A percentile compares a stretch with the other conserved stretches of the same genome.
Evolutionary conservation across 2,888 invertebrate genomes (phyloP).

Genomic region (Lithosia quadra): DNA sequence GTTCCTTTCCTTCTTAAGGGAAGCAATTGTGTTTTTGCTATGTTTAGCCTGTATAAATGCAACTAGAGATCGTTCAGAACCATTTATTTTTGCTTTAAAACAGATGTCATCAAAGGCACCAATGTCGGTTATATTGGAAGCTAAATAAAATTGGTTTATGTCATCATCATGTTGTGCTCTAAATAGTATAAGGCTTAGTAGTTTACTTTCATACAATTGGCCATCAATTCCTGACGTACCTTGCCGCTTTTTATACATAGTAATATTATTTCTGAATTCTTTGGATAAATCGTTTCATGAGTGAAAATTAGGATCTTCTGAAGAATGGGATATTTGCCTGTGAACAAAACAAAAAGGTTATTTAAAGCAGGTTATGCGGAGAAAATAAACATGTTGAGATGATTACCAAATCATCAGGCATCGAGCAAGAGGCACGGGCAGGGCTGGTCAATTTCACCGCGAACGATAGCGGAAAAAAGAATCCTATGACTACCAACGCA

Average conservation of each 20-base stretch:
- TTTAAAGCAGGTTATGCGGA: too few species aligned
- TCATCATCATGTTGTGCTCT: constrained; percentile 25
- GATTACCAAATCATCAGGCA: too few species aligned
- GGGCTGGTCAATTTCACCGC: too few species aligned
- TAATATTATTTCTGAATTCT: too few species aligned
- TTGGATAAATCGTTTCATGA: too few species aligned
- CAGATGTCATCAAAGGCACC: constrained; percentile 46
- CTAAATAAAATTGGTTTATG: constrained; percentile 35
- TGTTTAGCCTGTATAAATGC: constrained; percentile 44
- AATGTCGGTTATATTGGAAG: constrained; percentile 34
- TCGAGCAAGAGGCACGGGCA: too few species aligned
- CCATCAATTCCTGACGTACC: constrained; percentile 40
- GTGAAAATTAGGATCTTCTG: too few species aligned
- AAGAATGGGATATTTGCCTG: too few species aligned
- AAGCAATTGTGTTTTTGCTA: constrained; percentile 22
- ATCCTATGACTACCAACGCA: too few species aligned
- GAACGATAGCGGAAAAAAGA: too few species aligned
- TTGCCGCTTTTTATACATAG: constrained; percentile 26
- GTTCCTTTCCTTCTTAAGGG: constrained; percentile 22
- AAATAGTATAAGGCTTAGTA: constrained; percentile 38
- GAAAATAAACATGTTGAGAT: too few species aligned
- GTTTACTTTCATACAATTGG: constrained; percentile 44
- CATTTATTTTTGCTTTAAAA: constrained; percentile 14
- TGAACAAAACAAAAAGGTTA: too few species aligned
- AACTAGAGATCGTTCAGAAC: not conserved